Evolutionary conservation across 1,140 invertebrate genomes (phyloP).

Genomic region (Thaumatotibia leucotreta): DNA sequence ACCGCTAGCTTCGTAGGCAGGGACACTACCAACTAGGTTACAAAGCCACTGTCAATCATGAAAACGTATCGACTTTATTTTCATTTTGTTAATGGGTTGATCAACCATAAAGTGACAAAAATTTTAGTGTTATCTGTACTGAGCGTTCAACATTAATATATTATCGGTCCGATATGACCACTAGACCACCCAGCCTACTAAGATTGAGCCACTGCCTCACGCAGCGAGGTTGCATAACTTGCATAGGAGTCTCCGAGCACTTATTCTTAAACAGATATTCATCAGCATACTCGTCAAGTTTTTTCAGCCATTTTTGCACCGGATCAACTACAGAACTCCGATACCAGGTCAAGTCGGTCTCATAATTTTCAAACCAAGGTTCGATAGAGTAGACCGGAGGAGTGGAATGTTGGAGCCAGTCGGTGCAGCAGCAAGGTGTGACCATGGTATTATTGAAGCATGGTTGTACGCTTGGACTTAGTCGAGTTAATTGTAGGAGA

Average conservation of each 20-base stretch:
- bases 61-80: too few species aligned
- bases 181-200: slow-evolving; percentile 44
- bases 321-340: slow-evolving; percentile 57
- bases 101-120: not conserved
- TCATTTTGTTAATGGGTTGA: too few species aligned
- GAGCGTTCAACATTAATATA: not conserved
- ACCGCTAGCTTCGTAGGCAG: too few species aligned
- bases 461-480: too few species aligned
- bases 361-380: slow-evolving; percentile 54
- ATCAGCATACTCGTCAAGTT: slow-evolving; percentile 36
- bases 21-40: too few species aligned
- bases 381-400: slow-evolving; percentile 43
- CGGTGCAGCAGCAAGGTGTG: slow-evolving; percentile 35
- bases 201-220: slow-evolving; percentile 49
- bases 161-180: slow-evolving; percentile 47
- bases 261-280: slow-evolving; percentile 23
- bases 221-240: slow-evolving; percentile 24
- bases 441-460: not conserved
- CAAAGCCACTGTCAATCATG: too few species aligned
- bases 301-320: slow-evolving; percentile 60
- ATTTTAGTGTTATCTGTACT: not conserved
- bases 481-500: slow-evolving; percentile 19
- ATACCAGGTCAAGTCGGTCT: slow-evolving; percentile 57
- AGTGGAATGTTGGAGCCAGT: slow-evolving; percentile 41
- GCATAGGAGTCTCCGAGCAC: not conserved